phyloP scores from a whole-genome alignment of 2,888 invertebrate genomes.

The Xestia rhomboidea region DNA sequence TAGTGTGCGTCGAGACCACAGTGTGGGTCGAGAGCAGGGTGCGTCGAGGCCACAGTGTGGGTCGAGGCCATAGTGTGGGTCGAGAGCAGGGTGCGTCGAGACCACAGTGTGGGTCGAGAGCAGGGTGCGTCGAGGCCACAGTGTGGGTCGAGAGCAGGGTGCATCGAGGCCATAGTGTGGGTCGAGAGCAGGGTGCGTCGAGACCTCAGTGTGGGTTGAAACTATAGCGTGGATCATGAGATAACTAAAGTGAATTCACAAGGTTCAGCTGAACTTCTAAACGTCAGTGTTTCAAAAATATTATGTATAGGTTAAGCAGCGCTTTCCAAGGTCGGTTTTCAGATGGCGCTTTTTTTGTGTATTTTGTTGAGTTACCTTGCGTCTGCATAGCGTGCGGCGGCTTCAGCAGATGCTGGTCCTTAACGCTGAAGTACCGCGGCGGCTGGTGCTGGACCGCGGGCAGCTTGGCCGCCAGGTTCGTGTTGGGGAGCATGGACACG shows the following conservation, averaged over 20 bases:
- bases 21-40: too few species aligned
- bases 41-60: too few species aligned
- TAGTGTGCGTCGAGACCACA: too few species aligned
- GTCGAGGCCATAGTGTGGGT: neutral
- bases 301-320: neutral
- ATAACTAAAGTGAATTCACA: neutral
- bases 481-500: conserved; percentile 93
- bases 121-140: neutral
- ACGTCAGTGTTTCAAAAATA: neutral
- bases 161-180: neutral
- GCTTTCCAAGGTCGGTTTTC: neutral
- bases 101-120: neutral
- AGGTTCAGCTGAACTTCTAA: neutral
- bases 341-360: neutral
- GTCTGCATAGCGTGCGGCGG: conserved; percentile 96
- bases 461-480: conserved; percentile 95
- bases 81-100: neutral
- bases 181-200: neutral
- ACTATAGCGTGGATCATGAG: neutral
- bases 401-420: conserved; percentile 97
- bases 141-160: neutral
- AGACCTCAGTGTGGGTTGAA: neutral
- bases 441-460: conserved; percentile 96
- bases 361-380: conserved; percentile 88
- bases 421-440: conserved; percentile 95